phyloP scores from a whole-genome alignment of 2,113 vertebrate species.

The Microcebus griseorufus region DNA sequence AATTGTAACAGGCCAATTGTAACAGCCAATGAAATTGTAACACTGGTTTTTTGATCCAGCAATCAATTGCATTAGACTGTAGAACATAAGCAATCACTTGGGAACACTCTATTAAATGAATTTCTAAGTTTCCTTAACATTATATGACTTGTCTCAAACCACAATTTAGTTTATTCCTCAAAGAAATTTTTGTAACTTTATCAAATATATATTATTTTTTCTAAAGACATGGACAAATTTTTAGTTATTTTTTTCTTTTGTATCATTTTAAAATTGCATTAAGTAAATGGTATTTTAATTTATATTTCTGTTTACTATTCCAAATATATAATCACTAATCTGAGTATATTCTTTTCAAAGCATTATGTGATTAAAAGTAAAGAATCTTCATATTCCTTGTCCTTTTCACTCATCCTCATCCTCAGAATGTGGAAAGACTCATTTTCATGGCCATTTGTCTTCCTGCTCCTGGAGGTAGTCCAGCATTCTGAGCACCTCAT shows the following conservation, averaged over 20 bases:
- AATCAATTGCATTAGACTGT: background rate
- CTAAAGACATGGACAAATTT: background rate
- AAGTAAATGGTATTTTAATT: conserved; percentile 19
- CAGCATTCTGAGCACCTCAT: background rate
- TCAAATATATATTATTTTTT: background rate
- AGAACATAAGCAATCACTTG: background rate
- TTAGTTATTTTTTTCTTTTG: background rate
- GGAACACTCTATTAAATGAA: background rate
- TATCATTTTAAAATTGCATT: background rate
- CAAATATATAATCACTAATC: background rate
- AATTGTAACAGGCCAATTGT: too few species aligned
- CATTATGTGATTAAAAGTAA: background rate
- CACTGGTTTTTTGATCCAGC: background rate
- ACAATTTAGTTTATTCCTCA: background rate
- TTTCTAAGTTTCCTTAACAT: background rate
- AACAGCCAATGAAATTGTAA: background rate
- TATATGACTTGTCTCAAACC: background rate
- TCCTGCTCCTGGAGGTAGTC: background rate
- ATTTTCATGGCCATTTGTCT: background rate
- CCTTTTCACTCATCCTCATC: background rate
- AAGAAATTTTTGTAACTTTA: background rate
- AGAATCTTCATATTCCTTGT: background rate
- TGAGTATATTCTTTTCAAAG: background rate
- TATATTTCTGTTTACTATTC: background rate
- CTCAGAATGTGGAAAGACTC: background rate